Conservation (phyloP, 2,888 invertebrate genomes). For the Mythimna loreyi region DNA sequence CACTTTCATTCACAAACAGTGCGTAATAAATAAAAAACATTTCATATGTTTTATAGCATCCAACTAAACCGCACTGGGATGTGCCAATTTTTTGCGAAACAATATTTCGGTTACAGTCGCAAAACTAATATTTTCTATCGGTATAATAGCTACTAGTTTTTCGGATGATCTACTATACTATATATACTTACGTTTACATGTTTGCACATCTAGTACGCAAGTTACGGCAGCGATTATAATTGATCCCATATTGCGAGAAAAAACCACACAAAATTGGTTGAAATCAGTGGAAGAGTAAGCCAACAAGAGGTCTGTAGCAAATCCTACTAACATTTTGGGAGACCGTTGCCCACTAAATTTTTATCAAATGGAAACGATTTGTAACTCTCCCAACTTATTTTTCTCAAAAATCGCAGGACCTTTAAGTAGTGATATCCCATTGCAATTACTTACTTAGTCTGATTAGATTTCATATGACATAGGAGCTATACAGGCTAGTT, state of each 20-base stretch:
- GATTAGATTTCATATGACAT: too few relatives aligned
- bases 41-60: constrained; percentile 24
- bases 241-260: background rate
- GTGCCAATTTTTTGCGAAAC: constrained; percentile 29
- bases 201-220: background rate
- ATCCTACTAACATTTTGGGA: too few relatives aligned
- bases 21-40: constrained; percentile 16
- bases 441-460: too few relatives aligned
- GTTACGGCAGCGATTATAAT: background rate
- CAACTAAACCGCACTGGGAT: constrained; percentile 11
- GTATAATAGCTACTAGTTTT: background rate
- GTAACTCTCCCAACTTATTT: too few relatives aligned
- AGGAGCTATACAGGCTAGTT: too few relatives aligned
- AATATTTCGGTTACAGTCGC: constrained; percentile 15
- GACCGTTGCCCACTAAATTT: too few relatives aligned
- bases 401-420: too few relatives aligned
- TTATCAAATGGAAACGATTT: too few relatives aligned
- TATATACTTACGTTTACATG: background rate
- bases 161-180: background rate
- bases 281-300: too few relatives aligned
- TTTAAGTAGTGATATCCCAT: too few relatives aligned
- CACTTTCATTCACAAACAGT: constrained; percentile 31
- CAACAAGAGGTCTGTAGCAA: too few relatives aligned
- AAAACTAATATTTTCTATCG: background rate
- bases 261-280: background rate